Evolutionary conservation across 2,113 vertebrate species (phyloP).

Genomic region (Cephalopholis sonnerati): DNA sequence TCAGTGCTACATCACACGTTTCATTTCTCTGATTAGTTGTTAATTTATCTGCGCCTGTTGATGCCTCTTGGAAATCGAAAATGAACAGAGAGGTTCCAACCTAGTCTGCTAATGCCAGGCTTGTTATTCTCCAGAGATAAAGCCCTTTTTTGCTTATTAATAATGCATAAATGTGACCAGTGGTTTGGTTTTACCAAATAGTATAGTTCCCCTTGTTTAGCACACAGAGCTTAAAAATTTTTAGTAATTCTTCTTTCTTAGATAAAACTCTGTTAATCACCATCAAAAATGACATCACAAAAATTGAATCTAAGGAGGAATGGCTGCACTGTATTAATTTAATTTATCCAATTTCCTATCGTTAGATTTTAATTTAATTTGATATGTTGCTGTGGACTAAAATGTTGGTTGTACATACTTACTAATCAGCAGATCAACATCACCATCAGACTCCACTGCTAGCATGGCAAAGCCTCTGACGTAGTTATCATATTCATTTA

Average conservation of each 20-base stretch:
- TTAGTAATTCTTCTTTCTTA: neutral
- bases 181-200: too few relatives aligned
- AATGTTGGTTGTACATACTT: neutral
- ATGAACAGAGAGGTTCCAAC: too few relatives aligned
- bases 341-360: too few relatives aligned
- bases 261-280: neutral
- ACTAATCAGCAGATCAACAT: neutral
- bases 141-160: too few relatives aligned
- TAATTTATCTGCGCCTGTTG: too few relatives aligned
- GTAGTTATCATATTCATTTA: neutral
- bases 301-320: neutral
- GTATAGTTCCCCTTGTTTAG: neutral
- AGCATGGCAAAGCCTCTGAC: neutral
- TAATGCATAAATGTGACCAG: too few relatives aligned
- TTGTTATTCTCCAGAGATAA: too few relatives aligned
- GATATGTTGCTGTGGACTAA: neutral
- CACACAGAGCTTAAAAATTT: neutral
- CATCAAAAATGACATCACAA: neutral
- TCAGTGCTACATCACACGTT: too few relatives aligned
- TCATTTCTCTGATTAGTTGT: too few relatives aligned
- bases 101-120: too few relatives aligned
- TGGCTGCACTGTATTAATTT: neutral
- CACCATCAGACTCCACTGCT: neutral
- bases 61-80: too few relatives aligned
- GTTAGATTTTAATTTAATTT: neutral